Evolutionary conservation across 2,113 vertebrate genomes (phyloP).

Genomic region (Carlito syrichta): DNA sequence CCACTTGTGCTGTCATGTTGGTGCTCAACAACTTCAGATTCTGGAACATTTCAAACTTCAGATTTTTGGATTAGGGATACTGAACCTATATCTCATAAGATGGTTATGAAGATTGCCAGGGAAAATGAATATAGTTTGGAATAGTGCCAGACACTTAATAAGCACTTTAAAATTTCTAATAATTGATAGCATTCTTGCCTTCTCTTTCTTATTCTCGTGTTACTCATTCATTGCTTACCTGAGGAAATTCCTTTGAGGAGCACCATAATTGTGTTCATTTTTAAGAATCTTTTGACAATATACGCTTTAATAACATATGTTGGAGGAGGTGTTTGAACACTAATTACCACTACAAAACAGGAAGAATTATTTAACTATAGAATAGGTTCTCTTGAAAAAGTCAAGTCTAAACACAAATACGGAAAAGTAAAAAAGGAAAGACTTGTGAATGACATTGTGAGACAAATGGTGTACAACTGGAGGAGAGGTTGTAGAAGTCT

Average conservation of each 20-base stretch:
- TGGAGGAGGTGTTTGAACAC: neutral
- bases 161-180: neutral
- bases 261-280: neutral
- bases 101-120: neutral
- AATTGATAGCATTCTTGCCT: neutral
- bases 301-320: neutral
- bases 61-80: neutral
- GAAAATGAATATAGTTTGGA: neutral
- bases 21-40: neutral
- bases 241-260: neutral
- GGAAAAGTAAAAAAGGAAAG: conserved; percentile 1
- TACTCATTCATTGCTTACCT: neutral
- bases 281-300: neutral
- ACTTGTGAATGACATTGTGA: neutral
- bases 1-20: neutral
- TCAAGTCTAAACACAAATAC: neutral
- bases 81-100: neutral
- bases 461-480: neutral
- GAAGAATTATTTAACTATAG: neutral
- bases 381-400: neutral
- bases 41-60: neutral
- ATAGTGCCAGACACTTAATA: neutral
- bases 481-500: neutral
- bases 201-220: neutral
- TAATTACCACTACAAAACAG: neutral